These are phyloP conservation scores for Caenorhabditis brenneri DNA, from an alignment of 1,140 invertebrate species.

Conservation along the genomic window DNA sequence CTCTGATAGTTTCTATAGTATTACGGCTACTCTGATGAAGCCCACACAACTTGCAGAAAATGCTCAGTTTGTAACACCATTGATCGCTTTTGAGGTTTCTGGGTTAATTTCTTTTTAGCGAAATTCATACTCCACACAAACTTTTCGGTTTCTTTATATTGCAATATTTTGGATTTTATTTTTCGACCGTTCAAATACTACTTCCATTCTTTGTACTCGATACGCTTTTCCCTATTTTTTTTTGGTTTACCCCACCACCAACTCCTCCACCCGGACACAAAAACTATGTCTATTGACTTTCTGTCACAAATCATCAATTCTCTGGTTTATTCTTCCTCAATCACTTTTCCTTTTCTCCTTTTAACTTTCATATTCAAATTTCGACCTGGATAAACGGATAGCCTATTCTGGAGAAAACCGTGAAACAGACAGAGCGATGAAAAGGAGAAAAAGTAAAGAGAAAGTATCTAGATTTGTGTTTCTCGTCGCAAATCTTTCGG, in stretches of 20 bases:
- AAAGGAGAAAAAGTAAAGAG: background rate
- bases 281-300: background rate
- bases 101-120: no score
- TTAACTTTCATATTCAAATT: slow-evolving; percentile 1
- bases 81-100: no score
- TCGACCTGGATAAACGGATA: background rate
- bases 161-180: no score
- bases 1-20: no score
- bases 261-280: background rate
- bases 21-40: no score
- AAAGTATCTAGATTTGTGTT: background rate
- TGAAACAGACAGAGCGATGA: background rate
- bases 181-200: no score
- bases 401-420: background rate
- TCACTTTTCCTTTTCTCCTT: background rate
- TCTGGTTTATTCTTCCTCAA: background rate
- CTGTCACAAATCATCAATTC: slow-evolving; percentile 23
- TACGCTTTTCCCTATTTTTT: background rate
- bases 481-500: background rate
- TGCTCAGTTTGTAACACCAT: no score
- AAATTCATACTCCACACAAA: no score
- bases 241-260: background rate
- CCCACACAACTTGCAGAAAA: no score
- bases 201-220: no score
- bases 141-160: no score